phyloP scores from a whole-genome alignment of 1,140 invertebrate species.

The Drosophila nasuta region DNA sequence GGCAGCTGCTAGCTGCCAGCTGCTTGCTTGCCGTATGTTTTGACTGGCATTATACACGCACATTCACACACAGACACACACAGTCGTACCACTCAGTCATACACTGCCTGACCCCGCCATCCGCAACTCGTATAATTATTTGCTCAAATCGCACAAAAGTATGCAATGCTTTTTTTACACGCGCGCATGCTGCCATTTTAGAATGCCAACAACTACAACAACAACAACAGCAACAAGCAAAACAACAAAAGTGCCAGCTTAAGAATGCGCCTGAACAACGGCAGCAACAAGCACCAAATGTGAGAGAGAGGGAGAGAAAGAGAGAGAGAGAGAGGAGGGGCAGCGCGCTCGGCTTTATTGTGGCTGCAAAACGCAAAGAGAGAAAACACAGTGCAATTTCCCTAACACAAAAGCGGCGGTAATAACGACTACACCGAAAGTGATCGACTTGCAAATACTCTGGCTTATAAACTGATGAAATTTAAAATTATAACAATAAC shows the following conservation, averaged over 20 bases:
- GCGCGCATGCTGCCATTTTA: slow-evolving; percentile 21
- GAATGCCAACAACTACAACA: slow-evolving; percentile 26
- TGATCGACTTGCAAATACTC: too few species aligned
- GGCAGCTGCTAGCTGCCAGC: background rate
- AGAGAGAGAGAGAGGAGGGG: background rate
- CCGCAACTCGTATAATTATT: slow-evolving; percentile 65
- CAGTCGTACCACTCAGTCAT: background rate
- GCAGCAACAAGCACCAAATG: background rate
- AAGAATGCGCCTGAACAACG: slow-evolving; percentile 9
- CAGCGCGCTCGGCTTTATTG: background rate
- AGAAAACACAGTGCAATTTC: background rate
- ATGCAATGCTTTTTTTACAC: slow-evolving; percentile 45
- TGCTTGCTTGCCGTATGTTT: slow-evolving; percentile 15
- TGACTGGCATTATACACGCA: slow-evolving; percentile 25
- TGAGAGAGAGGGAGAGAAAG: background rate
- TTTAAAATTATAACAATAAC: too few species aligned
- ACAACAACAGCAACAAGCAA: slow-evolving; percentile 2
- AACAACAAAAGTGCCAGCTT: slow-evolving; percentile 18
- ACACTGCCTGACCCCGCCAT: slow-evolving; percentile 14
- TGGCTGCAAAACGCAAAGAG: slow-evolving; percentile 3
- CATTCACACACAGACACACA: slow-evolving; percentile 9
- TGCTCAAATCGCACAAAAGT: slow-evolving; percentile 70
- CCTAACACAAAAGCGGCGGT: background rate
- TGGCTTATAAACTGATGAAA: too few species aligned
- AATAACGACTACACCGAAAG: too few species aligned